Conservation (phyloP, 2,113 vertebrate species). For the Aythya baeri region DNA sequence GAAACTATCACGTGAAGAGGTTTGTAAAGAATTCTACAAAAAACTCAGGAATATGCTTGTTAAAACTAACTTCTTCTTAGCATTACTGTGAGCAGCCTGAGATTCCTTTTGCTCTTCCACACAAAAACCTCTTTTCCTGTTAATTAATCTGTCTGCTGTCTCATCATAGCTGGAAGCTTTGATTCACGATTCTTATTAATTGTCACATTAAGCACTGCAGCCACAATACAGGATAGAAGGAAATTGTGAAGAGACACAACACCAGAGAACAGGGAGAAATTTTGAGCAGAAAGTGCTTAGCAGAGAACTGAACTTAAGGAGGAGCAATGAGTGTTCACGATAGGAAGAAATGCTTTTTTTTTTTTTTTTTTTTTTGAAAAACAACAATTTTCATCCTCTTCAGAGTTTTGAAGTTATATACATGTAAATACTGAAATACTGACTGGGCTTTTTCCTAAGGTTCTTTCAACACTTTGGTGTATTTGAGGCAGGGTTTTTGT, state of each 20-base stretch:
- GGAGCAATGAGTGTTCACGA: neutral
- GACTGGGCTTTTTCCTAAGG: neutral
- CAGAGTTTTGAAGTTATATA: accelerated
- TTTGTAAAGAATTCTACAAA: neutral
- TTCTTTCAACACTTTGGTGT: no score
- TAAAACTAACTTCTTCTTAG: neutral
- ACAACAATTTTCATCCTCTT: neutral
- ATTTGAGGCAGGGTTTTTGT: neutral
- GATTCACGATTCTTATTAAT: conserved; percentile 28
- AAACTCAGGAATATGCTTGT: neutral
- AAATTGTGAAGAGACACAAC: neutral
- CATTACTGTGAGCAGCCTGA: neutral
- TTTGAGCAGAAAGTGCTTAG: neutral
- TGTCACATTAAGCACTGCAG: neutral
- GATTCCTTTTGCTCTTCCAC: neutral
- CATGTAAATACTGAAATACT: no score
- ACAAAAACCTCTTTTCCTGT: neutral
- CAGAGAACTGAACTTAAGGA: neutral
- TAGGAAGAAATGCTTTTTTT: neutral
- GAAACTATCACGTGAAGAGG: neutral
- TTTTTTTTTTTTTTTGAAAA: neutral
- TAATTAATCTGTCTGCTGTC: conserved; percentile 25
- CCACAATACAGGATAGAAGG: neutral
- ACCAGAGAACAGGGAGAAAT: neutral
- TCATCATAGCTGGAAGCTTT: conserved; percentile 7